Conservation (phyloP, 2,888 invertebrate species). For the Polia nebulosa region DNA sequence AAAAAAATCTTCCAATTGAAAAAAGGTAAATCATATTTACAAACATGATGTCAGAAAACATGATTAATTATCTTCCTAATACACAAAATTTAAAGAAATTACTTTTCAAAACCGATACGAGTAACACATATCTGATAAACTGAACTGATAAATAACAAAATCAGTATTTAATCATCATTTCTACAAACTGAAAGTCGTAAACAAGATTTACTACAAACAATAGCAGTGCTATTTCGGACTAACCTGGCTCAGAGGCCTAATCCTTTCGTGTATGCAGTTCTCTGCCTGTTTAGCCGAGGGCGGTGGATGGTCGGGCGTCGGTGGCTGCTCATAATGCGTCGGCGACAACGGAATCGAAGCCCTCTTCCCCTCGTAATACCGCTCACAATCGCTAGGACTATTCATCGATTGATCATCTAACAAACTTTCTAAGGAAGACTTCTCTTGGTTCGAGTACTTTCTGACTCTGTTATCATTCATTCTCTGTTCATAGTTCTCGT, state of each 20-base stretch:
- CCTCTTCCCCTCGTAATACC: conserved; percentile 84
- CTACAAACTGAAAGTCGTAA: conserved; percentile 34
- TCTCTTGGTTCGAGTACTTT: conserved; percentile 89
- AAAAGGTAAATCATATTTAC: conserved; percentile 21
- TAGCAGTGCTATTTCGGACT: conserved; percentile 85
- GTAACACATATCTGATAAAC: conserved; percentile 24
- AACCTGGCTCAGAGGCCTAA: conserved; percentile 97
- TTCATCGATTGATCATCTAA: conserved; percentile 91
- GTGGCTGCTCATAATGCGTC: conserved; percentile 97
- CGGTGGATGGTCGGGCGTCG: conserved; percentile 98
- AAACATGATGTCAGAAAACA: conserved; percentile 10
- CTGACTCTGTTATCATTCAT: conserved; percentile 82
- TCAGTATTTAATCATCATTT: conserved; percentile 30
- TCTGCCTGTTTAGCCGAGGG: conserved; percentile 97
- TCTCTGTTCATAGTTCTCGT: conserved; percentile 92
- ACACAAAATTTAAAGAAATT: conserved; percentile 6
- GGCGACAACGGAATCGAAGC: conserved; percentile 94
- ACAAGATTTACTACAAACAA: conserved; percentile 38
- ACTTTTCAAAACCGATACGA: conserved; percentile 14
- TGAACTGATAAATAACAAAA: conserved; percentile 11
- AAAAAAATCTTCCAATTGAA: not conserved
- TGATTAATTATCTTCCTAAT: conserved; percentile 17
- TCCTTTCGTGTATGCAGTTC: conserved; percentile 96
- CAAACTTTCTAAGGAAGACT: conserved; percentile 91
- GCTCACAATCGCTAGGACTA: conserved; percentile 88